Evolutionary conservation across 2,888 invertebrate genomes (phyloP), one percentile per base, ranked within the genome.

Genomic region (Mongoloraphidia duomilia): DNA sequence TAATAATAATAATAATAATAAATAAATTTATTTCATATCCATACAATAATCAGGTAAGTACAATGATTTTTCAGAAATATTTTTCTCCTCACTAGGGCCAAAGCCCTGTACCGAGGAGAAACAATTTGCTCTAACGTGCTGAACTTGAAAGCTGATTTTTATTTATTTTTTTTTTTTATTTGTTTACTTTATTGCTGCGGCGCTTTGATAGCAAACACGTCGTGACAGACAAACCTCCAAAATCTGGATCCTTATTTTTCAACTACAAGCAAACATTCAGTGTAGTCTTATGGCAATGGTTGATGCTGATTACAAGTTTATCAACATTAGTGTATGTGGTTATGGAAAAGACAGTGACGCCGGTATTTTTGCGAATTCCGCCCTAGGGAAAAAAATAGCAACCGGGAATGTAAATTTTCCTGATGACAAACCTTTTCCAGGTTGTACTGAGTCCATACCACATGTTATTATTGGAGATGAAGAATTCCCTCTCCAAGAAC

Each of bases 191-290:
- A 41, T 41, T 41, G 41, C 12, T 41, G 10, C 41, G 41, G 41
- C 9, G 9, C 41, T 41, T 41, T 41, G 41, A 12, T 41, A 14
- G 41, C 41, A 41, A 41, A 12, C 41, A 41, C 12, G 41, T 41
- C 41, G 41, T 41, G 9, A 11, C 41, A 41, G 41, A 41, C 41
- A 41, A 41, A 41, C 41, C 12, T 41, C 41, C 41, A 41, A 41
- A 41, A 41, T 41, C 41, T 41, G 41, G 41, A 41, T 41, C 9
- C 41, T 12, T 41, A 41, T 41, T 10, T 41, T 41, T 41, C 12
- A 41, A 41, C 41, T 41, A 41, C 41, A 41, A 41, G 41, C 41
- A 41, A 14, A 41, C 41, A 41, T 41, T n/a, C n/a, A n/a, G n/a
- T n/a, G n/a, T n/a, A n/a, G n/a, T n/a, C n/a, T n/a, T n/a, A n/a